Conservation (phyloP, 1,140 invertebrate species). For the Lasaia peninsularis region DNA sequence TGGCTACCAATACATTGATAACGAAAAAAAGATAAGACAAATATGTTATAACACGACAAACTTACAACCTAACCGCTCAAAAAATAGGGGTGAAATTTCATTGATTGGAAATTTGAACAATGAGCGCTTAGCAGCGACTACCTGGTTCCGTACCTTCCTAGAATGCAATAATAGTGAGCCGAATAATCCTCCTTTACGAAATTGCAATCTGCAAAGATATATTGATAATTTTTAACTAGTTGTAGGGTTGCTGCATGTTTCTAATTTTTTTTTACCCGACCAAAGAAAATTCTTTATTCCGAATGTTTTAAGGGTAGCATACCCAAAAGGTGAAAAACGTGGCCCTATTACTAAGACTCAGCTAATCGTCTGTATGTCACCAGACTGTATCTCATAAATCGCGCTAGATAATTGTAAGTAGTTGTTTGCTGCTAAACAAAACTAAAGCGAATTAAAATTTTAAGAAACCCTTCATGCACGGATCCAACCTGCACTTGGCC, state of each 20-base stretch:
- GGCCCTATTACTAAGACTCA: too few species aligned
- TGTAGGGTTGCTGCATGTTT: constrained; percentile 42
- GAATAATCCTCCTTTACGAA: constrained; percentile 67
- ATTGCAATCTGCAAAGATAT: constrained; percentile 67
- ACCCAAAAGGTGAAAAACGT: too few species aligned
- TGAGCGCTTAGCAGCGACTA: constrained; percentile 51
- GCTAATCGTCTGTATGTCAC: too few species aligned
- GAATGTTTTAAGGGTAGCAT: too few species aligned
- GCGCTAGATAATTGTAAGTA: too few species aligned
- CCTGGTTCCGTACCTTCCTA: constrained; percentile 63
- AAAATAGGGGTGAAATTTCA: constrained; percentile 14
- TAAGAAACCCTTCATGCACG: too few species aligned
- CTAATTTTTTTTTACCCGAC: too few species aligned
- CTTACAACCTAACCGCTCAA: constrained; percentile 5
- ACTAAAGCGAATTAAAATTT: too few species aligned
- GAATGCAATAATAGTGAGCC: constrained; percentile 66
- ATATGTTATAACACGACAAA: constrained; percentile 15
- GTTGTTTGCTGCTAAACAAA: too few species aligned
- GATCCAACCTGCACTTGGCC: too few species aligned
- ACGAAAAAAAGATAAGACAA: constrained; percentile 11
- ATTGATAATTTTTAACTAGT: constrained; percentile 52
- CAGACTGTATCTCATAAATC: too few species aligned
- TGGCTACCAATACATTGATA: constrained; percentile 4
- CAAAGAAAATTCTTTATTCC: too few species aligned
- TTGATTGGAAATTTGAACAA: constrained; percentile 40